Conservation (phyloP, 2,888 invertebrate genomes). For the Ischnura elegans region DNA sequence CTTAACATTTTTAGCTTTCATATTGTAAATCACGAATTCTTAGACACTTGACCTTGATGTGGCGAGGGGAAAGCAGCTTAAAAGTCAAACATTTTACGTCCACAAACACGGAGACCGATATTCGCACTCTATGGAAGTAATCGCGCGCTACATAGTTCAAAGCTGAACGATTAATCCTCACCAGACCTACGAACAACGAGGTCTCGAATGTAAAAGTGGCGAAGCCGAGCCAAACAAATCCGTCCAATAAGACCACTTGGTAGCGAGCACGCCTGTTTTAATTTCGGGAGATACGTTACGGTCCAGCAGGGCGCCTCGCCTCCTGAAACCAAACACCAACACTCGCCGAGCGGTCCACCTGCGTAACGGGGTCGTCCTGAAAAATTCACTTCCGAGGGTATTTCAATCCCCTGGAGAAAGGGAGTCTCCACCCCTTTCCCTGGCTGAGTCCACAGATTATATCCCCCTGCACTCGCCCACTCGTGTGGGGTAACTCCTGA, state of each 20-base stretch:
- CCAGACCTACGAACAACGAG: too few species aligned
- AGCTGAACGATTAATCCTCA: too few species aligned
- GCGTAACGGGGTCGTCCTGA: neutral
- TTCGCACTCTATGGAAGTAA: too few species aligned
- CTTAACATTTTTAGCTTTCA: too few species aligned
- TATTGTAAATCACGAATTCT: too few species aligned
- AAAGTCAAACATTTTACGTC: too few species aligned
- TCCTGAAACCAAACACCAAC: neutral
- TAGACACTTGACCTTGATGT: too few species aligned
- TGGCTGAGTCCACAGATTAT: slow-evolving; percentile 11
- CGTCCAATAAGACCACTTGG: neutral
- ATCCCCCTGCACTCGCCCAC: neutral
- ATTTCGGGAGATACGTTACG: neutral
- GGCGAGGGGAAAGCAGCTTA: too few species aligned
- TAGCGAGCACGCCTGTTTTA: neutral
- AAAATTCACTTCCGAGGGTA: neutral
- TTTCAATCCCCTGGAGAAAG: neutral
- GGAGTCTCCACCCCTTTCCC: neutral
- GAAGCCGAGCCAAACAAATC: neutral
- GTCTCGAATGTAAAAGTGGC: too few species aligned
- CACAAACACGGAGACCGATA: too few species aligned
- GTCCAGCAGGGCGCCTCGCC: neutral
- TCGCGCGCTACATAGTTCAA: too few species aligned
- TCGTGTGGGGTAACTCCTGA: neutral
- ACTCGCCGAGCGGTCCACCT: neutral